phyloP scores from a whole-genome alignment of 2,797 vertebrate genomes.

The Leptoclinus maculatus region DNA sequence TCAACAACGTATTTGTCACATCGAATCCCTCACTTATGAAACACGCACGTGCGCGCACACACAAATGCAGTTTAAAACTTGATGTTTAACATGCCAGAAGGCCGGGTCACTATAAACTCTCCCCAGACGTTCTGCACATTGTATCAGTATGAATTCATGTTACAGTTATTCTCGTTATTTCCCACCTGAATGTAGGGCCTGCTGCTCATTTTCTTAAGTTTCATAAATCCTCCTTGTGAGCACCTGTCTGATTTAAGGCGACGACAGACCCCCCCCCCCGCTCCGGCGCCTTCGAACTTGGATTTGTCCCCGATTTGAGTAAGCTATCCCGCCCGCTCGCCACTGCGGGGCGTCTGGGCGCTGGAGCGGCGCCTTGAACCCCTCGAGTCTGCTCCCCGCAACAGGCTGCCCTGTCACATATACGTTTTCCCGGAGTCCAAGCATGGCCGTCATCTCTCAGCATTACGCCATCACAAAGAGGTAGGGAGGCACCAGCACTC shows the following conservation, averaged over 20 bases:
- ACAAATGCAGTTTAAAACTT: not conserved
- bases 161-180: constrained; percentile 48
- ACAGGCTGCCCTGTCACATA: constrained; percentile 41
- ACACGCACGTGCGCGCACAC: not conserved
- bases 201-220: constrained; percentile 58
- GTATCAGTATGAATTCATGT: constrained; percentile 25
- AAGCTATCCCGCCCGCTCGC: constrained; percentile 63
- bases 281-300: constrained; percentile 49
- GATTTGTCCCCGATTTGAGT: constrained; percentile 45
- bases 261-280: constrained; percentile 45
- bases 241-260: constrained; percentile 56
- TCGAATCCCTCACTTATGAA: not conserved
- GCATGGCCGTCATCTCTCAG: constrained; percentile 20
- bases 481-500: not conserved
- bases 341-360: constrained; percentile 89
- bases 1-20: constrained; percentile 2
- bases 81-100: not conserved
- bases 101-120: not conserved
- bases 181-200: constrained; percentile 51
- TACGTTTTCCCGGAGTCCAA: not conserved
- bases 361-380: constrained; percentile 77
- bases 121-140: constrained; percentile 11
- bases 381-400: constrained; percentile 31
- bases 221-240: constrained; percentile 55
- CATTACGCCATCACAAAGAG: constrained; percentile 18